These are phyloP conservation scores for Scomberomorus guttatus DNA, from an alignment of 2,797 vertebrate species.

Conservation along the genomic window DNA sequence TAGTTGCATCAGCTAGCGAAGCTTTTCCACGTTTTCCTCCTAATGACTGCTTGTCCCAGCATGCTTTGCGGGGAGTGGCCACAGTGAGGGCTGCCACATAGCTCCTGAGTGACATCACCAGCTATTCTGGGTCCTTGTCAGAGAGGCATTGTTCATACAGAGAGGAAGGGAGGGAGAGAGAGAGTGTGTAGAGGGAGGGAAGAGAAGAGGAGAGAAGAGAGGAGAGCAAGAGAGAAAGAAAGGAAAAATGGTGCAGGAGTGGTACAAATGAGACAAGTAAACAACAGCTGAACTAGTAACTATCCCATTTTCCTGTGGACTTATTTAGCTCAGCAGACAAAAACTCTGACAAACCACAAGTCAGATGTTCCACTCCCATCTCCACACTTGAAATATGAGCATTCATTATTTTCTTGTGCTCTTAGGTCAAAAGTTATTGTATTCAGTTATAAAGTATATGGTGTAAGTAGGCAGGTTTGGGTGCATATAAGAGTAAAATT, in stretches of 20 bases:
- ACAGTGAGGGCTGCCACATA: slow-evolving; percentile 71
- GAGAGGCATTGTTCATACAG: slow-evolving; percentile 78
- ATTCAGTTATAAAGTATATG: background rate
- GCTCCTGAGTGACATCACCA: slow-evolving; percentile 82
- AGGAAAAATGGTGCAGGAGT: slow-evolving; percentile 28
- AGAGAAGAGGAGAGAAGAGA: background rate
- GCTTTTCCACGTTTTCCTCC: slow-evolving; percentile 12
- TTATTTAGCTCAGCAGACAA: slow-evolving; percentile 29
- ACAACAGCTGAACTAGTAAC: slow-evolving; percentile 39
- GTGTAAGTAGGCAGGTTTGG: background rate
- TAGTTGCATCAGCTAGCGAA: slow-evolving; percentile 3
- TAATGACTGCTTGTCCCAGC: slow-evolving; percentile 77
- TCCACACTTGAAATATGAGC: background rate
- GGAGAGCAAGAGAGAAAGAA: slow-evolving; percentile 3
- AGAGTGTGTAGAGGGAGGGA: slow-evolving; percentile 21
- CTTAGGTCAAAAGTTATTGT: background rate
- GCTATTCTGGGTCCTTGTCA: slow-evolving; percentile 71
- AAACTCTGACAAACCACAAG: slow-evolving; percentile 7
- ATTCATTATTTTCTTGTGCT: background rate
- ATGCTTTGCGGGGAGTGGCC: slow-evolving; percentile 75
- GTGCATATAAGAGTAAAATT: background rate
- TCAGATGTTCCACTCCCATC: slow-evolving; percentile 1
- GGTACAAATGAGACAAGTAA: slow-evolving; percentile 36
- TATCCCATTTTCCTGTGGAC: slow-evolving; percentile 19
- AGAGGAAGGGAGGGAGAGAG: slow-evolving; percentile 18